Percentiles rank a stretch among this genome's conserved stretches.
Evolutionary conservation across 1,140 invertebrate genomes (phyloP).

Genomic region (Euura saliciscinereae): DNA sequence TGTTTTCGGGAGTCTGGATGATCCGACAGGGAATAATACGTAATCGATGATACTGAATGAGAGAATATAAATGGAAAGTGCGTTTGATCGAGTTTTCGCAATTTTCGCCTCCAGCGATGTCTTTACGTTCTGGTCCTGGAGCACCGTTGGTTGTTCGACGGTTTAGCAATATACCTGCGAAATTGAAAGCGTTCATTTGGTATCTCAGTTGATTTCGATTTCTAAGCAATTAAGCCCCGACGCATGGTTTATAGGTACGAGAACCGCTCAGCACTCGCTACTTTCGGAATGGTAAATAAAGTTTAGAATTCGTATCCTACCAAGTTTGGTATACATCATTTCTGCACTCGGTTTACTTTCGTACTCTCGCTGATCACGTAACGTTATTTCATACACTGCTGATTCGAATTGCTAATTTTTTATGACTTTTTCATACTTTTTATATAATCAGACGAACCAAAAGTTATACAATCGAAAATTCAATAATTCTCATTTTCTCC

Average conservation of each 20-base stretch:
- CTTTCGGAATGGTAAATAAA: neutral
- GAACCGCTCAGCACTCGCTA: neutral
- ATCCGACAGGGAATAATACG: neutral
- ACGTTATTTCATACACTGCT: neutral
- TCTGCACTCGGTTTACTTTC: neutral
- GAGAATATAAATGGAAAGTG: constrained; percentile 1
- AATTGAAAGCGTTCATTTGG: neutral
- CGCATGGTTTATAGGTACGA: too few relatives aligned
- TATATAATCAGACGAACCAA: too few relatives aligned
- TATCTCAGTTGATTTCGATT: neutral
- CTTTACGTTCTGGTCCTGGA: too few relatives aligned
- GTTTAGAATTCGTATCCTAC: neutral
- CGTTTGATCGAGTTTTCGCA: neutral
- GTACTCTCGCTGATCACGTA: neutral
- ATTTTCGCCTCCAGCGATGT: neutral
- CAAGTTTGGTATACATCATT: neutral
- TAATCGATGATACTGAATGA: neutral
- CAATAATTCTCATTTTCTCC: too few relatives aligned
- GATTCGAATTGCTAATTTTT: neutral
- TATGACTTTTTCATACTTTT: too few relatives aligned
- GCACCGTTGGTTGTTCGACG: too few relatives aligned
- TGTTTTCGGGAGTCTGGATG: too few relatives aligned
- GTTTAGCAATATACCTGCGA: neutral
- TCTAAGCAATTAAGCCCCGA: neutral
- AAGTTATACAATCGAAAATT: too few relatives aligned